Percentiles rank a stretch among this genome's conserved stretches.
Evolutionary conservation across 2,888 invertebrate genomes (phyloP).

Genomic region (Myopa testacea): DNA sequence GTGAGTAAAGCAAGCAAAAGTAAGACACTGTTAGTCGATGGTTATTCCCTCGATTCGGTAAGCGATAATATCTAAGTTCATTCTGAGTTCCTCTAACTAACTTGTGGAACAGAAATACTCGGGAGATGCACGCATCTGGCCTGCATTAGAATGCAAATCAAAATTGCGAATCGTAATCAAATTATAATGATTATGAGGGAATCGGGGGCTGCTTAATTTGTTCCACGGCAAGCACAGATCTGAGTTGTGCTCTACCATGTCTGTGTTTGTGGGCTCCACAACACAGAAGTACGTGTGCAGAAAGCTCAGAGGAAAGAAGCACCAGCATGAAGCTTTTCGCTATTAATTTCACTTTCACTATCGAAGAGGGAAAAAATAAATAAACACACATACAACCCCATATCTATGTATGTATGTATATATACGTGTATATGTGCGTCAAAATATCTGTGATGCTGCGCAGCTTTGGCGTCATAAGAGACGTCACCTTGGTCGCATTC

Average conservation of each 20-base stretch:
- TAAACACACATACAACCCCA: background rate
- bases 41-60: slow-evolving; percentile 41
- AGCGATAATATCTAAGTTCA: slow-evolving; percentile 32
- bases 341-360: slow-evolving; percentile 30
- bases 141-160: too few species aligned
- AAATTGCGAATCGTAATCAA: too few species aligned
- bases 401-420: background rate
- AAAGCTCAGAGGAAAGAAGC: background rate
- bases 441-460: background rate
- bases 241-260: background rate
- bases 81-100: background rate
- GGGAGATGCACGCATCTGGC: too few species aligned
- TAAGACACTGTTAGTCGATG: too few species aligned
- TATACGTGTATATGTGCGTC: background rate
- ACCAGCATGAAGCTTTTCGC: slow-evolving; percentile 9
- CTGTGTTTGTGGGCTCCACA: background rate
- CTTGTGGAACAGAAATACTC: background rate
- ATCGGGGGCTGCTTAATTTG: background rate
- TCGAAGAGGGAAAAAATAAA: background rate
- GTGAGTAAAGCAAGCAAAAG: slow-evolving; percentile 35
- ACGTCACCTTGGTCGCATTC: slow-evolving; percentile 17
- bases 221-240: background rate
- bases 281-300: background rate
- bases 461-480: background rate
- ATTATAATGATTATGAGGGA: too few species aligned